Conservation (phyloP, 2,797 vertebrate species). For the Peromyscus nudipes region DNA sequence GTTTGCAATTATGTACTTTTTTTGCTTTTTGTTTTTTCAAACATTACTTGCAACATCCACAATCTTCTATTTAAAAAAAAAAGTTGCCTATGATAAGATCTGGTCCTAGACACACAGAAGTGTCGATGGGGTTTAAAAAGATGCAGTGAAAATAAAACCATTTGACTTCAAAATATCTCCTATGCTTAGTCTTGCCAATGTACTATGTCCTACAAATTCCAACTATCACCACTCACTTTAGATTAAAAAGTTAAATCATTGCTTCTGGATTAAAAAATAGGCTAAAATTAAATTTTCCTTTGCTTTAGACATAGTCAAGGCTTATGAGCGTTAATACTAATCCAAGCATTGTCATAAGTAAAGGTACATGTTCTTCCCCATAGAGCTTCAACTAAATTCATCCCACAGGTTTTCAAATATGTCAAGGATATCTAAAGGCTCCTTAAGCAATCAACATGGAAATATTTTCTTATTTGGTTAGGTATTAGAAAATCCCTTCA, state of each 20-base stretch:
- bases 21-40: background rate
- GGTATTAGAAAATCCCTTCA: background rate
- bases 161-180: constrained; percentile 11
- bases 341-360: background rate
- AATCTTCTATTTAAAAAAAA: background rate
- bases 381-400: background rate
- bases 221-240: background rate
- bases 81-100: background rate
- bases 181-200: background rate
- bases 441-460: constrained; percentile 50
- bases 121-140: constrained; percentile 59
- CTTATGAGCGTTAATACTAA: background rate
- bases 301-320: background rate
- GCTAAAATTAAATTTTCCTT: constrained; percentile 4
- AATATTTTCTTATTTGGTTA: constrained; percentile 11
- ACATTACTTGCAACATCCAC: background rate
- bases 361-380: background rate
- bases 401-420: background rate
- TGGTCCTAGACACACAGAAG: background rate
- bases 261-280: background rate
- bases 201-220: background rate
- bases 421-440: background rate
- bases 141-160: background rate
- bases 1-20: background rate
- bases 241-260: background rate